Percentiles rank a stretch among this genome's conserved stretches.
These are phyloP conservation scores for Carollia perspicillata DNA, from an alignment of 2,113 vertebrate genomes.

Conservation along the genomic window DNA sequence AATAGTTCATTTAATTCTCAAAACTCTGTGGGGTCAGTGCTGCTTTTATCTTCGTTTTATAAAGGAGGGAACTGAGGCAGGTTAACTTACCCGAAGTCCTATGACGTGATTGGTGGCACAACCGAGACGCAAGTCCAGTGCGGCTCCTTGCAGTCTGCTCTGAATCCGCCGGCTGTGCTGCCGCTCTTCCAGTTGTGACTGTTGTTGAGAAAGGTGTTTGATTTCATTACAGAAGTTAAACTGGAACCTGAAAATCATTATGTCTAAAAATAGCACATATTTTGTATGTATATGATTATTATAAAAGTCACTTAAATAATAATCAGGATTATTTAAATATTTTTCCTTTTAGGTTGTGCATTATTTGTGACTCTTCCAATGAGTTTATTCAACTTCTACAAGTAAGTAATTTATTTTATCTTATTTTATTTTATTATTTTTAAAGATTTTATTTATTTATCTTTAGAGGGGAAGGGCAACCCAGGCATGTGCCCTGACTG, in stretches of 20 bases:
- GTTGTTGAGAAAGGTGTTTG: not conserved
- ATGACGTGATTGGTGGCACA: not conserved
- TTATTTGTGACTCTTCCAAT: constrained; percentile 95
- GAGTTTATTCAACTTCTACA: constrained; percentile 95
- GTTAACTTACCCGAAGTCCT: not conserved
- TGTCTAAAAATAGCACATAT: not conserved
- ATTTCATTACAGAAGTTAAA: not conserved
- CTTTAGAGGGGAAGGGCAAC: too few relatives aligned
- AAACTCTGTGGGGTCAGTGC: not conserved
- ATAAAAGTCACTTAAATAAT: not conserved
- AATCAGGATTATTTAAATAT: not conserved
- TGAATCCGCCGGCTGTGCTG: not conserved
- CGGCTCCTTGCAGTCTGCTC: not conserved
- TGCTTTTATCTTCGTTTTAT: not conserved
- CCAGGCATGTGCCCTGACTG: too few relatives aligned
- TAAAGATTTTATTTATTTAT: too few relatives aligned
- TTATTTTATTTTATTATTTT: too few relatives aligned
- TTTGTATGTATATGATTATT: not conserved
- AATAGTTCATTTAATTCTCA: not conserved
- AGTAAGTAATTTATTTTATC: constrained; percentile 84
- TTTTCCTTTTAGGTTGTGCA: constrained; percentile 88
- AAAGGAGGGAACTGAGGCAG: not conserved
- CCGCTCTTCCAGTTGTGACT: not conserved
- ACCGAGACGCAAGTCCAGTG: not conserved
- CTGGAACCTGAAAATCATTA: not conserved